phyloP scores from a whole-genome alignment of 2,113 vertebrate species.

The Antechinus flavipes region DNA sequence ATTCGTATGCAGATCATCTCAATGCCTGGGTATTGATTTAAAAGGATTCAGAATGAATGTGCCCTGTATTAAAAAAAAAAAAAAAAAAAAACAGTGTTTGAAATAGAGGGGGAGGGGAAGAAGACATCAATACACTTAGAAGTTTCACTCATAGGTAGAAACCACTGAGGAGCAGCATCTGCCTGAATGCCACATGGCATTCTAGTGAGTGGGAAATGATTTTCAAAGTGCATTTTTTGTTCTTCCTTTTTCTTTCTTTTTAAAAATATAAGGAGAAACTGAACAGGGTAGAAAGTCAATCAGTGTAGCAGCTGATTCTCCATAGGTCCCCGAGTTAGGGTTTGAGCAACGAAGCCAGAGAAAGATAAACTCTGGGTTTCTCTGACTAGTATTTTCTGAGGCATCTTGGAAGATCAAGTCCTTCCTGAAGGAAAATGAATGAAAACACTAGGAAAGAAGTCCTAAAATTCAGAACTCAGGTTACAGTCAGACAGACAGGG shows the following conservation, averaged over 20 bases:
- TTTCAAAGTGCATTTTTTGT: background rate
- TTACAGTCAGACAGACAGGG: background rate
- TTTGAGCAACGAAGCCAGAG: constrained; percentile 19
- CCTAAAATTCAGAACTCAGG: background rate
- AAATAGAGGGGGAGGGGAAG: constrained; percentile 56
- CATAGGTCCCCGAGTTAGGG: background rate
- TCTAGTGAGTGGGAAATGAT: constrained; percentile 26
- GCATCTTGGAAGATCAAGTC: background rate
- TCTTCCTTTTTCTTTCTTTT: constrained; percentile 29
- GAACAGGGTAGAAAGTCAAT: constrained; percentile 9
- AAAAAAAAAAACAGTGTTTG: constrained; percentile 6
- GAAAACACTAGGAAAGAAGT: background rate
- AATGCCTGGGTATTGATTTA: constrained; percentile 77
- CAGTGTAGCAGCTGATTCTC: background rate
- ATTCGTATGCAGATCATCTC: constrained; percentile 77
- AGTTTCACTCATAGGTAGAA: constrained; percentile 64
- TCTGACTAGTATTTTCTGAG: background rate
- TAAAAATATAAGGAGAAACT: constrained; percentile 17
- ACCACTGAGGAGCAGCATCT: constrained; percentile 7
- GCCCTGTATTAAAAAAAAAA: constrained; percentile 37
- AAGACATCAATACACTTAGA: background rate
- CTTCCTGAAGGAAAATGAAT: constrained; percentile 12
- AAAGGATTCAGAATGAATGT: constrained; percentile 70
- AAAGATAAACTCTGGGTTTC: constrained; percentile 13
- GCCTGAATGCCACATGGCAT: constrained; percentile 23